Evolutionary conservation across 2,888 invertebrate species (phyloP).

Genomic region (Pachycephus smyrnensis): DNA sequence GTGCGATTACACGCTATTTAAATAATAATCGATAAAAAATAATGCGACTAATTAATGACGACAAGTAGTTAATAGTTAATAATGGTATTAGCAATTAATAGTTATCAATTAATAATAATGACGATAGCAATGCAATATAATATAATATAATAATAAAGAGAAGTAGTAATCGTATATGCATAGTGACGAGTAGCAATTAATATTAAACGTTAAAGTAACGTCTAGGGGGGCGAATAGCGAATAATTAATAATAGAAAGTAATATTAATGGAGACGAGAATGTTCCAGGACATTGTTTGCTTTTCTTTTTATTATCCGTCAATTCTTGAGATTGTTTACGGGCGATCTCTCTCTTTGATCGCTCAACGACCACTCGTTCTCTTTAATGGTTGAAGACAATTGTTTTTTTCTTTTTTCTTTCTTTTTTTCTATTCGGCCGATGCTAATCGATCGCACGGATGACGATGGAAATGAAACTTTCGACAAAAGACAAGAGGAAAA

Average conservation of each 20-base stretch:
- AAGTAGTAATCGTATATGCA: constrained; percentile 5
- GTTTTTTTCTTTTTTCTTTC: neutral
- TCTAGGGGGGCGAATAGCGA: neutral
- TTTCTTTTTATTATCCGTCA: neutral
- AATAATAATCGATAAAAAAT: constrained; percentile 11
- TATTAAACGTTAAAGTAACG: constrained; percentile 8
- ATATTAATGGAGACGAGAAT: neutral
- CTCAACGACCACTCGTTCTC: neutral
- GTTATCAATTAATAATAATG: constrained; percentile 37
- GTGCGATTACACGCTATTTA: neutral
- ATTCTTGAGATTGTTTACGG: neutral
- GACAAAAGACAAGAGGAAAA: neutral
- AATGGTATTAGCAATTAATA: constrained; percentile 31
- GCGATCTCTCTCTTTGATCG: neutral
- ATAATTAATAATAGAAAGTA: neutral
- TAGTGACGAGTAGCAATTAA: constrained; percentile 10
- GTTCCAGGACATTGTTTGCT: neutral
- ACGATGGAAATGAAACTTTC: neutral
- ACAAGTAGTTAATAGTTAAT: constrained; percentile 29
- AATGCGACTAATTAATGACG: constrained; percentile 34
- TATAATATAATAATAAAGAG: constrained; percentile 10
- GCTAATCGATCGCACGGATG: neutral
- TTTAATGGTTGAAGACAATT: neutral
- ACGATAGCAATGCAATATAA: constrained; percentile 40
- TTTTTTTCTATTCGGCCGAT: neutral